Evolutionary conservation across 2,888 invertebrate species (phyloP), one percentile per base, ranked within the genome.

Genomic region (Leucozona laternaria): DNA sequence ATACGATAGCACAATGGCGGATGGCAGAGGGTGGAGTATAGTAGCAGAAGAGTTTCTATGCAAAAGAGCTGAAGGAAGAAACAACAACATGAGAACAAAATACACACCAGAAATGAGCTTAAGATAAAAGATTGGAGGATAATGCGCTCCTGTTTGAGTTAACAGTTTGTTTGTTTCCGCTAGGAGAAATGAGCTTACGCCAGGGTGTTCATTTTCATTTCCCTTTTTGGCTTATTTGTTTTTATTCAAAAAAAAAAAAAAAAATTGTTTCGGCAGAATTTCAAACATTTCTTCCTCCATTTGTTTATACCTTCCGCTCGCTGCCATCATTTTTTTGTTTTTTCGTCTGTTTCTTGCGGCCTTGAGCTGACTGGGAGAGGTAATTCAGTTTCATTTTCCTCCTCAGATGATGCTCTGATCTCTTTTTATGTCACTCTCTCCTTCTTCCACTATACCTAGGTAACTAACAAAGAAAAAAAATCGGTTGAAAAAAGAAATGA

Each of bases 61-160:
- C 22, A 53, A 60, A 17, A 43, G 22, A 70, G 58, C 58, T 28
- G 62, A 45, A 48, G 15, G 45, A 40, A 40, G n/a, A 43, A 40
- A 84, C 66, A 58, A n/a, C 58, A 57, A 57, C 25, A 20, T 31
- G 28, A n/a, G 25, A 68, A 78, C 71, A 76, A 64, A 80, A 76
- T 77, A 77, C 48, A 37, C 58, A 81, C 22, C 78, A 75, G 37
- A 80, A 82, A 82, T 86, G 60, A 79, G 73, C 82, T 86, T 75
- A 75, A 70, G 75, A 82, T 82, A 86, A 73, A 45, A 86, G 77
- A 86, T 86, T 86, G 75, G 28, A 78, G 73, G 78, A 86, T 82
- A 86, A 86, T 86, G 64, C 55, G 86, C 82, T 86, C 28, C 73
- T 79, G 79, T 86, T 86, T 86, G 82, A 86, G 82, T 86, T 86